These are phyloP conservation scores for Imbricaverruca yamaguchii DNA, from an alignment of 2,888 invertebrate species.

Conservation along the genomic window DNA sequence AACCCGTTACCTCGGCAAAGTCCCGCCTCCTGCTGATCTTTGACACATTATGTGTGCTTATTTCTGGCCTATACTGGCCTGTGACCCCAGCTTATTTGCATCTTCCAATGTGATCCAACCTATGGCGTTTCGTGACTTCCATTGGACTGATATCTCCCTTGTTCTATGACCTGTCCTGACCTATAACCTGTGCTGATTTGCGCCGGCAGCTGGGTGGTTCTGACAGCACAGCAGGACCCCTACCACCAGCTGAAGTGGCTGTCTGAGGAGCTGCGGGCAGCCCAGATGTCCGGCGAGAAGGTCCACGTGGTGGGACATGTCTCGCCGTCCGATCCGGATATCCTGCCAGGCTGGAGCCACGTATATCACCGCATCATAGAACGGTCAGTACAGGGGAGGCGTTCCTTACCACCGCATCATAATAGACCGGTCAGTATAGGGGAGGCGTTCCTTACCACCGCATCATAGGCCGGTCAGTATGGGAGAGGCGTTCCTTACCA, in stretches of 20 bases:
- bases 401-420: background rate
- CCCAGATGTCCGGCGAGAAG: conserved; percentile 43
- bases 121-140: too few species aligned
- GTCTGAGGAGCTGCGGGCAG: conserved; percentile 43
- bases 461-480: too few species aligned
- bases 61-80: too few species aligned
- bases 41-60: background rate
- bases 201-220: background rate
- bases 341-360: conserved; percentile 45
- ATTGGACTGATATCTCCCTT: too few species aligned
- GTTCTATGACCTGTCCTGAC: too few species aligned
- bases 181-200: too few species aligned
- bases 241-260: conserved; percentile 48
- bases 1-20: background rate
- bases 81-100: too few species aligned
- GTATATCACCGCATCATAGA: conserved; percentile 38
- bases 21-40: background rate
- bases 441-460: background rate
- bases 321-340: conserved; percentile 43
- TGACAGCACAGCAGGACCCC: conserved; percentile 40
- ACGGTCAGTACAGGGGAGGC: conserved; percentile 29
- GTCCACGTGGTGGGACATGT: conserved; percentile 50
- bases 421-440: background rate
- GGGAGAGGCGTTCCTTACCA: too few species aligned
- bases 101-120: too few species aligned